These are phyloP conservation scores for Notarius lentiginosus DNA, from an alignment of 2,113 vertebrate genomes.

Conservation along the genomic window DNA sequence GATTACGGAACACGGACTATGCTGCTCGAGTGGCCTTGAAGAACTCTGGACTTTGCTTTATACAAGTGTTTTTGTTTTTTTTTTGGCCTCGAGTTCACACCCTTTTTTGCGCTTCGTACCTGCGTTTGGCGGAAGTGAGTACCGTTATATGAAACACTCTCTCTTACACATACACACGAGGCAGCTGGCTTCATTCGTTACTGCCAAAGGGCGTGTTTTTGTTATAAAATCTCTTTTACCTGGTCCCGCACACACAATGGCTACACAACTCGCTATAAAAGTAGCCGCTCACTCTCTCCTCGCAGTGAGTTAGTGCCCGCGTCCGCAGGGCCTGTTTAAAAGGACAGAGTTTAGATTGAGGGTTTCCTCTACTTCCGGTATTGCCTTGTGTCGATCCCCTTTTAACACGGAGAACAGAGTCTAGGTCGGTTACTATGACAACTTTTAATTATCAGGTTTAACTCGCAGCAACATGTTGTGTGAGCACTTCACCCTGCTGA, in stretches of 20 bases:
- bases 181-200: not conserved
- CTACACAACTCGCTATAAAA: not conserved
- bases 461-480: too few relatives aligned
- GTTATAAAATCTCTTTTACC: not conserved
- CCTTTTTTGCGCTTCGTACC: constrained; percentile 25
- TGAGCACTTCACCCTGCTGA: too few relatives aligned
- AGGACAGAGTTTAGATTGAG: too few relatives aligned
- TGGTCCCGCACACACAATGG: not conserved
- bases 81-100: constrained; percentile 35
- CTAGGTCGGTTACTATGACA: too few relatives aligned
- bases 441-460: too few relatives aligned
- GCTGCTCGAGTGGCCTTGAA: constrained; percentile 10
- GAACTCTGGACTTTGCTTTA: constrained; percentile 2
- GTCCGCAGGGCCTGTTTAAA: too few relatives aligned
- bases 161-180: not conserved
- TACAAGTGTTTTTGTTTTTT: not conserved
- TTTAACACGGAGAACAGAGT: too few relatives aligned
- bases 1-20: not conserved
- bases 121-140: constrained; percentile 45
- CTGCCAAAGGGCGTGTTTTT: not conserved
- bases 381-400: too few relatives aligned
- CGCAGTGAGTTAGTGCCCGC: too few relatives aligned
- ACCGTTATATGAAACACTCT: constrained; percentile 33
- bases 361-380: too few relatives aligned
- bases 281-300: not conserved